Base-by-base conservation (phyloP, 2,113 vertebrate species). In the Nannobrachium achirus region DNA sequence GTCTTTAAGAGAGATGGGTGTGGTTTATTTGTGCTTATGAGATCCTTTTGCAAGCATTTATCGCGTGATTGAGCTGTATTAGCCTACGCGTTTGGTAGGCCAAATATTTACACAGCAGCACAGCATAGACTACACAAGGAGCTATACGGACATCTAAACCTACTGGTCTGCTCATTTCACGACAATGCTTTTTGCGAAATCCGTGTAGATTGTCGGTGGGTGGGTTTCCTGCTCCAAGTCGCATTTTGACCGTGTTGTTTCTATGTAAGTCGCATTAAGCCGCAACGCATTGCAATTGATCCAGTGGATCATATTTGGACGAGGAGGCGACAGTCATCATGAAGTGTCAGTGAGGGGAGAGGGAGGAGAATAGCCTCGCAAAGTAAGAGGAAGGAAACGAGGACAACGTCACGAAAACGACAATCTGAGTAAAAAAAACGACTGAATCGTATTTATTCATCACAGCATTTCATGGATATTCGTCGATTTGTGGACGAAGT, bases 391-490 rank as follows among this genome's bases (percentile, higher is more conserved):
- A 91, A 92, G 86, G 85, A 91, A 90, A 58, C 80, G 75, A 75
- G 78, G 79, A 88, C 82, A 73, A 86, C 86, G 84, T 89, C 88
- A 89, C 85, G 83, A 86, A 82, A 71, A 83, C 75, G 67, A 69
- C 78, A 86, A 66, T 70, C 81, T 63, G 84, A 80, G 83, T 79
- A 78, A 86, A 83, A 56, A 25, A 49, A 10, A 48, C 65, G 73
- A 60, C 57, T 71, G 75, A 80, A 58, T 56, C 46, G 63, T 58
- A 70, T 73, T 69, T 85, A 68, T 71, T 20, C 15, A 61, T 53
- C 48, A 66, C 8, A 15, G 6, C 8, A 38, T 56, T 10, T 14
- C 6, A 84, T 78, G 82, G 81, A 81, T 83, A 52, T 72, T 62
- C 79, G 33, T 81, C 81, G 85, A 78, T 67, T 75, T 77, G 68